Evolutionary conservation across 2,113 vertebrate genomes (phyloP).

Genomic region (Hoplias malabaricus): DNA sequence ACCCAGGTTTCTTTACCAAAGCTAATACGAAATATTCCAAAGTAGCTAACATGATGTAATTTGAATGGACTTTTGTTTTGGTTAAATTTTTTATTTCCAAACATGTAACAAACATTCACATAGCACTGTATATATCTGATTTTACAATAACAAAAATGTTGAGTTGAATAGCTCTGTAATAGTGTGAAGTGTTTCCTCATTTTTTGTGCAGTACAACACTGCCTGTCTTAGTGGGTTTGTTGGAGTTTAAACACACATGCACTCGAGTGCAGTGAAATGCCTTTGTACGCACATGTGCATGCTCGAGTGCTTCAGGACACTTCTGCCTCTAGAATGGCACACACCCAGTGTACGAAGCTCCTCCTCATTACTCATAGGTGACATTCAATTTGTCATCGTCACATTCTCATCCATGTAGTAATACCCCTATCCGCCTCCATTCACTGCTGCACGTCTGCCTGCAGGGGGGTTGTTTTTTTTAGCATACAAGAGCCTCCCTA

Average conservation of each 20-base stretch:
- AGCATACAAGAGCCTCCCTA: slow-evolving; percentile 9
- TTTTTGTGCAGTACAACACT: neutral
- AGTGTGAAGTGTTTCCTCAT: neutral
- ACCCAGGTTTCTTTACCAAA: too few species aligned
- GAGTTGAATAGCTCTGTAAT: neutral
- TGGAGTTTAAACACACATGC: neutral
- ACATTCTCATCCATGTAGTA: slow-evolving; percentile 54
- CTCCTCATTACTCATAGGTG: slow-evolving; percentile 66
- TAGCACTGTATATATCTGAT: neutral
- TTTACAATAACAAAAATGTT: neutral
- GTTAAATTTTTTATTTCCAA: too few species aligned
- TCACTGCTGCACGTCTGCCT: slow-evolving; percentile 51
- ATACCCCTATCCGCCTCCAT: slow-evolving; percentile 52
- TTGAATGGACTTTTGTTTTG: too few species aligned
- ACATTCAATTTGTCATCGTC: slow-evolving; percentile 66
- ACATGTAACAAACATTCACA: too few species aligned
- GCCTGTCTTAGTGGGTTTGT: neutral
- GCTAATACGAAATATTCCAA: too few species aligned
- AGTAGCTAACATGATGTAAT: too few species aligned
- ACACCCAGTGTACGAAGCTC: slow-evolving; percentile 40
- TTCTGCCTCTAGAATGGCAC: slow-evolving; percentile 37
- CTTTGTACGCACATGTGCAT: slow-evolving; percentile 7
- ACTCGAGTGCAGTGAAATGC: neutral
- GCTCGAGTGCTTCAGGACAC: slow-evolving; percentile 50
- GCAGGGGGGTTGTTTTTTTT: slow-evolving; percentile 52